Base-by-base conservation (phyloP, 64 coral and sea anemone genomes). In the Montipora sp. region DNA sequence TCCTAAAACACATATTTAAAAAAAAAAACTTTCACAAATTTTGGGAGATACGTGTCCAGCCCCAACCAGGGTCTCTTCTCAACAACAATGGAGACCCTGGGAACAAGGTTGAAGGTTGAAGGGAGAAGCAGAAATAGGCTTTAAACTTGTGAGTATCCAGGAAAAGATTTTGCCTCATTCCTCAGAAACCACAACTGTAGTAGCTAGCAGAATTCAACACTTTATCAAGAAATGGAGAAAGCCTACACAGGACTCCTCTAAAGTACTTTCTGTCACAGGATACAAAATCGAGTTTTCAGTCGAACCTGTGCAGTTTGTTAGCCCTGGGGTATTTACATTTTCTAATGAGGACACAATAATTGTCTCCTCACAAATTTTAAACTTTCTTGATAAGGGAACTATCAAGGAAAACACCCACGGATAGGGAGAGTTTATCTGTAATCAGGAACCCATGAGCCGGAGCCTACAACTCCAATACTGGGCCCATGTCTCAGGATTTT, bases 231-330 rank as follows among this genome's bases (percentile, higher is more conserved):
- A 87, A 87, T 87, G 65, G 67, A 68, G 61, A 73, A 48, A 87
- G 67, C 61, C 73, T 69, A 87, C 84, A 87, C 59, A 69, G 22
- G 68, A 73, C 68, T 87, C 84, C 43, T 47, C 66, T 44, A 87
- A 71, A 47, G 27, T 87, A 68, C 73, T 69, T 47, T 43, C 84
- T 87, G 84, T 87, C 20, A 87, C 83, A 67, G 83, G 83, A 87
- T 84, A 81, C 50, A 81, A 81, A 57, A 81, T 81, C 23, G 50
- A 81, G 19, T 81, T 84, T 84, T 60, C 47, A 60, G 81, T 84
- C 59, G 12, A 84, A 9, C 81, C 81, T 60, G 81, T 84, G 51
- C 81, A 84, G 77, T 27, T 27, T 27, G 27, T 79, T 79, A 44
- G 77, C 3, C 73, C 73, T 75, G 73, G 66, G 0, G 13, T 20